Evolutionary conservation across 2,797 vertebrate genomes (phyloP).

Genomic region (Macroramphosus scolopax): DNA sequence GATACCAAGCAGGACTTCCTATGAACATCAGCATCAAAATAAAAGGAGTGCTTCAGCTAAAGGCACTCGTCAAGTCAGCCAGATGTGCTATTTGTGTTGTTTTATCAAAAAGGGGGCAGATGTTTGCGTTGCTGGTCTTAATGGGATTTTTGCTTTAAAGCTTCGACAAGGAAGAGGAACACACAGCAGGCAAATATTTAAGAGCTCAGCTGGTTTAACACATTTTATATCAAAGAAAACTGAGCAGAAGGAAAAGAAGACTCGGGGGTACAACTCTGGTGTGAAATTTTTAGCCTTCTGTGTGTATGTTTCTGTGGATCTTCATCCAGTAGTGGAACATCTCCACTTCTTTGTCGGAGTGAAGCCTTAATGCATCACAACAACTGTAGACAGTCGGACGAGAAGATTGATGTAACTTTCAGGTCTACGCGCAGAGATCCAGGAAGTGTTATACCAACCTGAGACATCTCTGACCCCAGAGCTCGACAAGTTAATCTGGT

Average conservation of each 20-base stretch:
- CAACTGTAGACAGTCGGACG: neutral
- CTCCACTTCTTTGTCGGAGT: too few species aligned
- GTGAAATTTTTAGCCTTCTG: too few species aligned
- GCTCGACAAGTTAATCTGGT: too few species aligned
- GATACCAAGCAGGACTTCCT: slow-evolving; percentile 18
- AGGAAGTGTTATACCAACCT: neutral
- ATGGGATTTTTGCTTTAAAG: neutral
- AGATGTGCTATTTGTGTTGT: slow-evolving; percentile 15
- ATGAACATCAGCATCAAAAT: slow-evolving; percentile 32
- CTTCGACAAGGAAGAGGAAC: too few species aligned
- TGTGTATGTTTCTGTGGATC: too few species aligned
- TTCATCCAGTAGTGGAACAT: too few species aligned
- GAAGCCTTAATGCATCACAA: too few species aligned
- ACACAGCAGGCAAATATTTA: neutral
- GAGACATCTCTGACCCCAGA: too few species aligned
- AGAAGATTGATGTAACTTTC: neutral
- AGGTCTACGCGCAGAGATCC: neutral
- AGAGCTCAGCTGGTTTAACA: too few species aligned
- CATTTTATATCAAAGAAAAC: too few species aligned
- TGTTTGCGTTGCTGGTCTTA: slow-evolving; percentile 27
- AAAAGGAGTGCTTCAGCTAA: slow-evolving; percentile 8
- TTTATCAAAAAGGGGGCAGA: neutral
- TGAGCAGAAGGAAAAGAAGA: too few species aligned
- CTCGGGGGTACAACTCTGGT: too few species aligned
- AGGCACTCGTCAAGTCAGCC: slow-evolving; percentile 1